These are phyloP conservation scores for Lates calcarifer DNA, from an alignment of 2,113 vertebrate species.

Conservation along the genomic window DNA sequence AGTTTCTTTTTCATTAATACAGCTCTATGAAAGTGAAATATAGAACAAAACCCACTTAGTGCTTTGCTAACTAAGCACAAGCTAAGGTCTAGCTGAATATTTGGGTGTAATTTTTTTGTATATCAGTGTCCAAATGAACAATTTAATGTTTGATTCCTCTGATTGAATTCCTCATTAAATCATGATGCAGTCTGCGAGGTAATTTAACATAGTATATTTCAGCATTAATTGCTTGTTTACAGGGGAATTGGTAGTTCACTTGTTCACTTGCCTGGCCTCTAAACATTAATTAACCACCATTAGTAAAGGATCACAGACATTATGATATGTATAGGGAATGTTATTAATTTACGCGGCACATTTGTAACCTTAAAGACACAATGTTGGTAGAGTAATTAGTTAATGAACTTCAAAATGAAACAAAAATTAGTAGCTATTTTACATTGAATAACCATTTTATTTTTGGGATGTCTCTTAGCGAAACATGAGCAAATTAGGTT, in stretches of 20 bases:
- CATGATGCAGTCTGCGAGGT: slow-evolving; percentile 41
- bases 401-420: slow-evolving; percentile 13
- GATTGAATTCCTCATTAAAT: slow-evolving; percentile 61
- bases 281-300: slow-evolving; percentile 67
- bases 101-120: neutral
- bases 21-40: neutral
- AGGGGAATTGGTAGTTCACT: slow-evolving; percentile 35
- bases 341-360: slow-evolving; percentile 21
- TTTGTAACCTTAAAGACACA: slow-evolving; percentile 18
- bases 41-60: neutral
- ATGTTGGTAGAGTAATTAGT: slow-evolving; percentile 1
- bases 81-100: neutral
- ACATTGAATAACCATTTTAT: slow-evolving; percentile 19
- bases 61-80: neutral
- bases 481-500: slow-evolving; percentile 32
- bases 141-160: slow-evolving; percentile 49
- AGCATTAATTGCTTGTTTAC: slow-evolving; percentile 67
- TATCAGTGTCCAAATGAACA: slow-evolving; percentile 32
- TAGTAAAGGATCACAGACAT: slow-evolving; percentile 62
- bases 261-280: slow-evolving; percentile 30
- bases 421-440: slow-evolving; percentile 2
- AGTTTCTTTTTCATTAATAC: neutral
- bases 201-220: slow-evolving; percentile 62
- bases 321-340: slow-evolving; percentile 32
- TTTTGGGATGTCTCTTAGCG: neutral